phyloP scores from a whole-genome alignment of 2,888 invertebrate species.

The Cistogaster globosa region DNA sequence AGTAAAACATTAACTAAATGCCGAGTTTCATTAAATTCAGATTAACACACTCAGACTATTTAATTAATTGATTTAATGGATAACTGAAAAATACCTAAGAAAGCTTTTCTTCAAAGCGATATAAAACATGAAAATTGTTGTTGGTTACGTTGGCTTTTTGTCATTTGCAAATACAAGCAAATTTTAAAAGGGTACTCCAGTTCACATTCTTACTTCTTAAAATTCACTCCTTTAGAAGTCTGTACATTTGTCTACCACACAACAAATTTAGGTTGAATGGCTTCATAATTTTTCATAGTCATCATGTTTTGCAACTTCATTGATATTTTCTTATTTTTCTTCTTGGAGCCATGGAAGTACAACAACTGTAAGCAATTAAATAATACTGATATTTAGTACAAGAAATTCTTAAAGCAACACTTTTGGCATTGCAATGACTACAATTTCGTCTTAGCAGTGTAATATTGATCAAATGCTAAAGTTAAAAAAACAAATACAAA shows the following conservation, averaged over 20 bases:
- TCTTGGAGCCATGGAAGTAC: constrained; percentile 28
- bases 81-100: no score
- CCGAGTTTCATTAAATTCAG: no score
- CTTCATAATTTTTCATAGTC: constrained; percentile 50
- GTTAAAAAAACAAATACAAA: background rate
- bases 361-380: constrained; percentile 47
- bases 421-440: background rate
- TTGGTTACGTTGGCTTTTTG: no score
- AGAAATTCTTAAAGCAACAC: constrained; percentile 33
- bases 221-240: constrained; percentile 9
- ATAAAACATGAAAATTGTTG: no score
- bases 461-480: constrained; percentile 49
- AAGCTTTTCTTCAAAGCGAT: no score
- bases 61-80: no score
- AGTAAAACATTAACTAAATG: no score
- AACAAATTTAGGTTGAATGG: constrained; percentile 69
- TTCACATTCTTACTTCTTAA: no score
- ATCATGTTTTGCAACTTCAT: constrained; percentile 39
- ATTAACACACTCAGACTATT: no score
- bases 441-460: background rate
- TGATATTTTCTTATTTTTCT: constrained; percentile 17
- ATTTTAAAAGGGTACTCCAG: no score
- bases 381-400: constrained; percentile 46
- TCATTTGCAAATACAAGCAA: no score
- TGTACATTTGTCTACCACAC: constrained; percentile 49